phyloP scores from a whole-genome alignment of 1,140 invertebrate genomes.

The Metopolophium dirhodum region DNA sequence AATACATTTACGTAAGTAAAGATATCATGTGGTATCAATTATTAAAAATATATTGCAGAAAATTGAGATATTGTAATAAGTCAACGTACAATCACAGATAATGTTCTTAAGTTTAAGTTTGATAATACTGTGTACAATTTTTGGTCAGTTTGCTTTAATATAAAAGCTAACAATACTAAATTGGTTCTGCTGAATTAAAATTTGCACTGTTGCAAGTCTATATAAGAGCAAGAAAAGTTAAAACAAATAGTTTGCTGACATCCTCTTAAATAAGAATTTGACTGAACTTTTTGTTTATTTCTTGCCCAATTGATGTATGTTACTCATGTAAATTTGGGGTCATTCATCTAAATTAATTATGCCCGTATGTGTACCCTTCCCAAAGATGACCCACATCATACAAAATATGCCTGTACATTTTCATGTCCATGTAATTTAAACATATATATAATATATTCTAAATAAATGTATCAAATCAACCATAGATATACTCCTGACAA shows the following conservation, averaged over 20 bases:
- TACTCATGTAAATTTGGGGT: background rate
- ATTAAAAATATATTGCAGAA: background rate
- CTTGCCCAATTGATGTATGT: background rate
- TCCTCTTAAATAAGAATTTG: background rate
- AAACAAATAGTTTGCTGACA: background rate
- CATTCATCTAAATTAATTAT: background rate
- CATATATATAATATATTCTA: background rate
- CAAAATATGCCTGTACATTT: background rate
- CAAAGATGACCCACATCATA: background rate
- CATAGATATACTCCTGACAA: background rate
- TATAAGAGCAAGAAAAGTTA: background rate
- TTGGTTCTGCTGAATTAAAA: background rate
- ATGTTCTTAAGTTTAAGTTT: background rate
- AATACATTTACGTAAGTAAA: background rate
- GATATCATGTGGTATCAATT: background rate
- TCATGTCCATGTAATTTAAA: background rate
- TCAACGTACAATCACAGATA: background rate
- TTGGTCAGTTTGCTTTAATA: background rate
- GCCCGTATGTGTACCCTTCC: background rate
- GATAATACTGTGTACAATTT: background rate
- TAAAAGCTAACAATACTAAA: background rate
- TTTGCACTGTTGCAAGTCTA: background rate
- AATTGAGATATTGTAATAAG: too few species aligned
- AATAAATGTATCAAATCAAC: background rate
- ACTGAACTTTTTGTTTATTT: background rate